Evolutionary conservation across 2,888 invertebrate species (phyloP), one percentile per base, ranked within the genome.

Genomic region (Drosophila histrio): DNA sequence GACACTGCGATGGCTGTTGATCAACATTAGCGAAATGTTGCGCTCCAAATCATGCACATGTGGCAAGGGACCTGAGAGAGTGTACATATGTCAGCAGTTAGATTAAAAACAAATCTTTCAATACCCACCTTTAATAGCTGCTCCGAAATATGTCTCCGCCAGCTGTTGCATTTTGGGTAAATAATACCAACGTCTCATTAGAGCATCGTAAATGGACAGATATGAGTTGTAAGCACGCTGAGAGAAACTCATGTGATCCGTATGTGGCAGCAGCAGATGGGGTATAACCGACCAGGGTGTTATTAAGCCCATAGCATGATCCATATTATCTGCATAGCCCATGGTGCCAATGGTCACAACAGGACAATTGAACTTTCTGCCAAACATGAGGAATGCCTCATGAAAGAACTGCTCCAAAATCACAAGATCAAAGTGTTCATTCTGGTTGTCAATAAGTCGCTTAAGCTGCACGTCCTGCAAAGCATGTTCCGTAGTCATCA

Each of bases 1-100:
- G n/a, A 93, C 75, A 43, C 92, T 91, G 41, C 92, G 91, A 87
- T 94, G 94, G 8, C 92, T 92, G 77, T 94, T 94, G 2, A 93
- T 89, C 30, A 94, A 72, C 60, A 93, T 91, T 26, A 94, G 56
- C 0, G 93, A 93, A 6, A 93, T 91, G 46, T 92, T 92, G 9
- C 90, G 91, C 72, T 93, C 92, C 34, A 94, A 63, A 9, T 93
- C 91, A 1, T 89, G 83, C 1, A 93, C 82, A 4, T 91, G 81
- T 0, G 93, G 93, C 7, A 92, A 54, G 0, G 89, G 74, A 32
- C 87, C 91, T 90, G 2, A 8, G 59, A 43, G 1, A 2, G 17
- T 4, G 22, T n/a, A 0, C 0, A 13, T 0, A 17, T 3, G 7
- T 46, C 0, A 68, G 32, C 8, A 7, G n/a, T n/a, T n/a, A n/a